phyloP scores from a whole-genome alignment of 64 coral and sea anemone species.

The Dendrophyllia cribrosa region DNA sequence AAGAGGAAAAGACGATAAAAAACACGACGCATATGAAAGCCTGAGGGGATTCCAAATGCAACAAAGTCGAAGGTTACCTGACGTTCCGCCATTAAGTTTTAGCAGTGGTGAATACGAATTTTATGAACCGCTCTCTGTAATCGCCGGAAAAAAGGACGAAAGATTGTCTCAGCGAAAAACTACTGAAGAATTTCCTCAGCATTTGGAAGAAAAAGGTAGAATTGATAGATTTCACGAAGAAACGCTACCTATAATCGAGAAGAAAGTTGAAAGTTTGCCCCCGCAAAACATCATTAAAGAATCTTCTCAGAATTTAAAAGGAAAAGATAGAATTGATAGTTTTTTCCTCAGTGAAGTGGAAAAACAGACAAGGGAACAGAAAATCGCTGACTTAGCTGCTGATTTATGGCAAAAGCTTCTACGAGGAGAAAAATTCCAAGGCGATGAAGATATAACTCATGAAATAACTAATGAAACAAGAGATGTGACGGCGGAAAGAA shows the following conservation, averaged over 20 bases:
- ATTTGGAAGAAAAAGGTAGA: background rate
- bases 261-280: background rate
- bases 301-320: background rate
- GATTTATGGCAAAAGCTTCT: constrained; percentile 33
- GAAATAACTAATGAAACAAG: background rate
- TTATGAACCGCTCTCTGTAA: background rate
- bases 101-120: background rate
- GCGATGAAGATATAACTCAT: background rate
- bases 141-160: too few species aligned
- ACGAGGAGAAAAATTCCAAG: constrained; percentile 35
- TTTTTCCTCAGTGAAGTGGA: constrained; percentile 3
- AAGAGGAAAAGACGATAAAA: background rate
- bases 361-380: constrained; percentile 5
- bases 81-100: background rate
- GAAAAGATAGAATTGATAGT: background rate
- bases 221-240: background rate
- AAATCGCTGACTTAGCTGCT: constrained; percentile 19
- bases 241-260: background rate
- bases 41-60: background rate
- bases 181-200: too few species aligned
- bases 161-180: too few species aligned
- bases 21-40: background rate
- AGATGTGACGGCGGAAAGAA: too few species aligned
- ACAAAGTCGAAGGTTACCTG: background rate
- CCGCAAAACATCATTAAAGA: background rate